phyloP scores from a whole-genome alignment of 2,888 invertebrate species.

The Cheilosia variabilis region DNA sequence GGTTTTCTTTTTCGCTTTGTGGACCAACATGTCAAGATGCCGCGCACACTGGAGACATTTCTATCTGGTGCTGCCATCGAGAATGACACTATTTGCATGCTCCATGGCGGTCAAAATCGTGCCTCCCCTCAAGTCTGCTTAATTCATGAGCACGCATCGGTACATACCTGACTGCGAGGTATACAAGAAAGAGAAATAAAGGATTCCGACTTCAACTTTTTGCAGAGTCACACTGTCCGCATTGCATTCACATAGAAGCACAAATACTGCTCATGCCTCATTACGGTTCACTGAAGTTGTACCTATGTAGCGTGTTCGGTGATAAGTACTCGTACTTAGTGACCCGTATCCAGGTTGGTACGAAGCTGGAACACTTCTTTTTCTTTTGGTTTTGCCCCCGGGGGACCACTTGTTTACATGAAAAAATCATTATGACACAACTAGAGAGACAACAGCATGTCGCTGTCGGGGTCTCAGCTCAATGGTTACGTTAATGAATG shows the following conservation, averaged over 20 bases:
- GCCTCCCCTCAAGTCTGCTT: background rate
- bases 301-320: slow-evolving; percentile 11
- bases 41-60: slow-evolving; percentile 54
- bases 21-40: slow-evolving; percentile 51
- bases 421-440: slow-evolving; percentile 55
- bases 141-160: slow-evolving; percentile 49
- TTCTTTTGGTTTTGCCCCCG: background rate
- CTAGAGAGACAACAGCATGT: slow-evolving; percentile 29
- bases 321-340: slow-evolving; percentile 27
- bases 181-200: background rate
- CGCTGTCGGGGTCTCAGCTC: slow-evolving; percentile 24
- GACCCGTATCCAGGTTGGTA: slow-evolving; percentile 48
- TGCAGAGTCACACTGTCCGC: slow-evolving; percentile 38
- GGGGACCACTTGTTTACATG: slow-evolving; percentile 50
- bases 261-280: slow-evolving; percentile 24
- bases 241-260: slow-evolving; percentile 32
- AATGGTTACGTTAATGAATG: slow-evolving; percentile 59
- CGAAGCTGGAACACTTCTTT: background rate
- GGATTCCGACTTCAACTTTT: slow-evolving; percentile 20
- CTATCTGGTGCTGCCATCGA: slow-evolving; percentile 65
- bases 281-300: slow-evolving; percentile 44
- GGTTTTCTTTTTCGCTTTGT: slow-evolving; percentile 19
- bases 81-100: slow-evolving; percentile 74
- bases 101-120: slow-evolving; percentile 72
- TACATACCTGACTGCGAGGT: too few relatives aligned